Evolutionary conservation across 2,888 invertebrate species (phyloP), one percentile per base, ranked within the genome.

Genomic region (Anagyrus pseudococci): DNA sequence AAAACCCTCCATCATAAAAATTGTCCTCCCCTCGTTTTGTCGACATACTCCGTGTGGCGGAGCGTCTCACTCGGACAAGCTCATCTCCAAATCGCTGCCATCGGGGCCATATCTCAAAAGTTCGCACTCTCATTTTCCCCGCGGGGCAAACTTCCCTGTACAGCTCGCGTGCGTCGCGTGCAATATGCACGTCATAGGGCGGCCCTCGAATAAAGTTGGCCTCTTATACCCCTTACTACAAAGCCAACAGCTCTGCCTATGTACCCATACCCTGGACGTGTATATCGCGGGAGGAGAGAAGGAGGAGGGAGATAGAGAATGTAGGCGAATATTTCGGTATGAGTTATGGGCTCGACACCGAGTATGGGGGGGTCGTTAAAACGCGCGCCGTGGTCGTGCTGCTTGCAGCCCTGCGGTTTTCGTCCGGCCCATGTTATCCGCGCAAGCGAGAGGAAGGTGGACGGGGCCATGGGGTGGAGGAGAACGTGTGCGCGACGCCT

Each of bases 321-420:
- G 72, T 74, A 74, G 76, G 74, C 76, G 75, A 77, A 76, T 75
- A 77, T 77, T 76, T 76, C 61, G 75, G 75, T 70, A 65, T 75
- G 77, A 77, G 71, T 77, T 77, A 77, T 72, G 76, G 68, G 64
- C 59, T 26, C 57, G 67, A 67, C 58, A 64, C 66, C 67, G 68
- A 55, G 40, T 67, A 40, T 43, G 49, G 54, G 54, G 62, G 59
- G 67, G 58, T 60, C 48, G 60, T 55, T 48, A 58, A 47, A 56
- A 43, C 49, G 52, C 29, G 47, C 50, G 48, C n/a, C 15, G 20
- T 20, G 19, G 13, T 47, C 25, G 15, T 25, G 48, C 48, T n/a
- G 26, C 26, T 23, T 26, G 48, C 44, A 20, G 44, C 33, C 33
- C 33, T 15, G 20, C 15, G 22, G 4, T 4, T 37, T 10, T 37